Evolutionary conservation across 2,888 invertebrate genomes (phyloP).

Genomic region (Agonopterix alstromeriana): DNA sequence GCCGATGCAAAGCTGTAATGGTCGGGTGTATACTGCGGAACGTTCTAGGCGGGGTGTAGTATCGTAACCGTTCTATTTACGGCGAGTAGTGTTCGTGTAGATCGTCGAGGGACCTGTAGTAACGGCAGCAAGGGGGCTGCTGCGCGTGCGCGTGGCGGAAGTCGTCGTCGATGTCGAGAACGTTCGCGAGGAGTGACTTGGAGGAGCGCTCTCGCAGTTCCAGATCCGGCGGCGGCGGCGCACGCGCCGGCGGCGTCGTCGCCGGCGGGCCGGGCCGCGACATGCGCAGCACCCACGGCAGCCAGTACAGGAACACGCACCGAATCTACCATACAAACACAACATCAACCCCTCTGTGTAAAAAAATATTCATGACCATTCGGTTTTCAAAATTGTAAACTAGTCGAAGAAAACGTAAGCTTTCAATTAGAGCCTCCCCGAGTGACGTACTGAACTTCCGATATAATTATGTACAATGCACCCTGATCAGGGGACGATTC

Average conservation of each 20-base stretch:
- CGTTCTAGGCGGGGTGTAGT: constrained; percentile 67
- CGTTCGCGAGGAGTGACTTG: constrained; percentile 96
- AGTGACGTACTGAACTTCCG: too few species aligned
- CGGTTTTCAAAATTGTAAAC: too few species aligned
- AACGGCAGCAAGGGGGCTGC: constrained; percentile 84
- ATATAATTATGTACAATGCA: too few species aligned
- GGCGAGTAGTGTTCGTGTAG: constrained; percentile 77
- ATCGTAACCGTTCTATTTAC: constrained; percentile 76
- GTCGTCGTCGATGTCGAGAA: constrained; percentile 98
- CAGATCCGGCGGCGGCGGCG: constrained; percentile 88
- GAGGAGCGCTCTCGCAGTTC: constrained; percentile 94
- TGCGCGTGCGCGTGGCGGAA: constrained; percentile 88
- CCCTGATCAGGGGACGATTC: too few species aligned
- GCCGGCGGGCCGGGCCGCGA: constrained; percentile 81
- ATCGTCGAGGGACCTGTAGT: constrained; percentile 84
- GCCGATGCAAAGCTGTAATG: constrained; percentile 47
- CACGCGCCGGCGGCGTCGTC: constrained; percentile 80
- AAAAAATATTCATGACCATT: too few species aligned
- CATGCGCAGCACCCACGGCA: constrained; percentile 98
- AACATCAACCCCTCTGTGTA: neutral
- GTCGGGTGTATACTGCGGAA: constrained; percentile 66
- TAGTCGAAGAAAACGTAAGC: too few species aligned
- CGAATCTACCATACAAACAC: constrained; percentile 79
- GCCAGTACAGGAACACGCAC: constrained; percentile 96
- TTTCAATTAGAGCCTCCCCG: too few species aligned